Conservation (phyloP, 2,888 invertebrate species). For the Zootermopsis nevadensis region DNA sequence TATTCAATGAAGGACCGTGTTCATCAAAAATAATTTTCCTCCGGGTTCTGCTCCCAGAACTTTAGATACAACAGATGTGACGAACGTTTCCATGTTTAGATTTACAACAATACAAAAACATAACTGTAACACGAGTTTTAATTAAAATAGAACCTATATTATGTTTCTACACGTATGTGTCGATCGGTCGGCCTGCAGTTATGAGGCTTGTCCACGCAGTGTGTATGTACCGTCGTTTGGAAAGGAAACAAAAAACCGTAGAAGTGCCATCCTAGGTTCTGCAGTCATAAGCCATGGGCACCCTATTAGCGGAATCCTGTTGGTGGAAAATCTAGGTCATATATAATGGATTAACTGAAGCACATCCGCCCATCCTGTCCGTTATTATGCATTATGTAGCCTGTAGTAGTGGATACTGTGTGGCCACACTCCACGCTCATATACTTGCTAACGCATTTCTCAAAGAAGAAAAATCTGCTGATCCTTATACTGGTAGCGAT, state of each 20-base stretch:
- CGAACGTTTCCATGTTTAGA: too few species aligned
- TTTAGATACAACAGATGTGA: too few species aligned
- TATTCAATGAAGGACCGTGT: too few species aligned
- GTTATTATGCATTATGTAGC: neutral
- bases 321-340: conserved; percentile 36
- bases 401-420: neutral
- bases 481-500: too few species aligned
- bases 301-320: neutral
- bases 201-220: neutral
- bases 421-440: neutral
- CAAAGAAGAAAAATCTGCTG: neutral
- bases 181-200: neutral
- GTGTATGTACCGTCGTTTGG: neutral
- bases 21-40: too few species aligned
- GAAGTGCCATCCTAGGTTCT: neutral
- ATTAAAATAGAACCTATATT: too few species aligned
- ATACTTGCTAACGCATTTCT: neutral
- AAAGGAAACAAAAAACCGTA: neutral
- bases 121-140: too few species aligned
- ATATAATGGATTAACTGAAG: conserved; percentile 35
- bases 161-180: too few species aligned
- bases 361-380: neutral
- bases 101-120: too few species aligned
- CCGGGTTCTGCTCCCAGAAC: too few species aligned
- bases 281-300: neutral